phyloP scores from a whole-genome alignment of 92 coral and sea anemone species.

The Anthopleura xanthogrammica region DNA sequence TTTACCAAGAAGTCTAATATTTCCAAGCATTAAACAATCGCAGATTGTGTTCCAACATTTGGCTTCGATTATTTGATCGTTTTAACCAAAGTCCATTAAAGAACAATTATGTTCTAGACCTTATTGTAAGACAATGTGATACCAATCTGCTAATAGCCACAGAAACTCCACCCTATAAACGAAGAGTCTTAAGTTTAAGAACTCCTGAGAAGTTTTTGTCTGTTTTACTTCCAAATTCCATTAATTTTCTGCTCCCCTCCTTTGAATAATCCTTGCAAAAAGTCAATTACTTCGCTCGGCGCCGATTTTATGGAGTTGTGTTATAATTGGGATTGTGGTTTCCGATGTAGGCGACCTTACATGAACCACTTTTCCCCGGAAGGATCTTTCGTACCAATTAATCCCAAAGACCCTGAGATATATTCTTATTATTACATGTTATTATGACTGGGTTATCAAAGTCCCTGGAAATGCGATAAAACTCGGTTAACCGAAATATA shows the following conservation, averaged over 20 bases:
- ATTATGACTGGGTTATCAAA: background rate
- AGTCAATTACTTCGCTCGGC: background rate
- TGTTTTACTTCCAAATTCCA: background rate
- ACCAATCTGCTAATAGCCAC: background rate
- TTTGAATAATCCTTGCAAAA: background rate
- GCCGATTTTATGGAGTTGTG: constrained; percentile 2
- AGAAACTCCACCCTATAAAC: background rate
- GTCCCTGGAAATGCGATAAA: background rate
- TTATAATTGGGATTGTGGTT: background rate
- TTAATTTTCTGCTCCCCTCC: background rate
- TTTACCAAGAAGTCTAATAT: background rate
- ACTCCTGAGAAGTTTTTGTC: background rate
- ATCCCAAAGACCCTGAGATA: background rate
- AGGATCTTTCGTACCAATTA: background rate
- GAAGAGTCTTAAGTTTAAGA: background rate
- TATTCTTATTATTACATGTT: background rate
- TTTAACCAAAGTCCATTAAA: background rate
- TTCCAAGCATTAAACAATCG: background rate
- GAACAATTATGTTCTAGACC: background rate
- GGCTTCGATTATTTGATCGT: background rate
- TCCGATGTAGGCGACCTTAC: background rate
- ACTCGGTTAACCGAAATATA: background rate
- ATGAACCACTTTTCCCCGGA: background rate
- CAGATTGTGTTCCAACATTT: background rate
- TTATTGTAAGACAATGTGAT: background rate